Percentiles rank a stretch among this genome's conserved stretches.
These are phyloP conservation scores for Goniozus legneri DNA, from an alignment of 1,140 invertebrate species.

Conservation along the genomic window DNA sequence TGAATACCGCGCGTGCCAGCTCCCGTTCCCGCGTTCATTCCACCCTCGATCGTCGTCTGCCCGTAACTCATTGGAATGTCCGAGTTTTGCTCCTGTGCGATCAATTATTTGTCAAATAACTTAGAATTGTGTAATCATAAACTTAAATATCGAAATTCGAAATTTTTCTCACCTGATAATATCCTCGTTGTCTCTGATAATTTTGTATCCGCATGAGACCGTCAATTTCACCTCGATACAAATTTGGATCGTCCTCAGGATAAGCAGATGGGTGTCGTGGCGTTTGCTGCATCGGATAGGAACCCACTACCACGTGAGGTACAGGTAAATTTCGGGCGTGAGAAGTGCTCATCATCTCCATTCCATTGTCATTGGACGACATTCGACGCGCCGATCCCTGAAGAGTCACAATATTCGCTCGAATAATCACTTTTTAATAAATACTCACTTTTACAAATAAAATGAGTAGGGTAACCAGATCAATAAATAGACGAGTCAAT, in stretches of 20 bases:
- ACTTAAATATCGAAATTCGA: conserved; percentile 18
- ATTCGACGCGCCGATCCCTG: conserved; percentile 44
- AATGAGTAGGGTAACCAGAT: too few relatives aligned
- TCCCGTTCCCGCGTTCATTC: conserved; percentile 48
- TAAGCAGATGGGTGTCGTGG: conserved; percentile 47
- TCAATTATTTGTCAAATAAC: conserved; percentile 7
- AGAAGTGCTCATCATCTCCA: conserved; percentile 49
- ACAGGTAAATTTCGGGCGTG: conserved; percentile 46
- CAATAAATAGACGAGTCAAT: too few relatives aligned
- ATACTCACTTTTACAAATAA: too few relatives aligned
- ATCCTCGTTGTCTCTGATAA: conserved; percentile 44
- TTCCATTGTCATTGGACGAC: conserved; percentile 49
- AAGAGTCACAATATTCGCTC: background rate
- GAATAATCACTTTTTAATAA: too few relatives aligned
- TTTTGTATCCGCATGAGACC: conserved; percentile 67
- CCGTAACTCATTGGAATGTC: conserved; percentile 48
- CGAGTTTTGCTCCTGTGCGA: conserved; percentile 62
- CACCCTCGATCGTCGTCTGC: conserved; percentile 35
- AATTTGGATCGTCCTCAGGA: conserved; percentile 62
- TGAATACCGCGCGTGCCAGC: conserved; percentile 41
- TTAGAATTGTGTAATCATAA: too few relatives aligned
- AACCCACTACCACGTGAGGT: conserved; percentile 37
- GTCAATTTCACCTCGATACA: conserved; percentile 70
- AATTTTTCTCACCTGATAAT: conserved; percentile 42
- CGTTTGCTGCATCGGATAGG: conserved; percentile 42